Evolutionary conservation across 1,140 invertebrate genomes (phyloP).

Genomic region (Anoplolepis gracilipes): DNA sequence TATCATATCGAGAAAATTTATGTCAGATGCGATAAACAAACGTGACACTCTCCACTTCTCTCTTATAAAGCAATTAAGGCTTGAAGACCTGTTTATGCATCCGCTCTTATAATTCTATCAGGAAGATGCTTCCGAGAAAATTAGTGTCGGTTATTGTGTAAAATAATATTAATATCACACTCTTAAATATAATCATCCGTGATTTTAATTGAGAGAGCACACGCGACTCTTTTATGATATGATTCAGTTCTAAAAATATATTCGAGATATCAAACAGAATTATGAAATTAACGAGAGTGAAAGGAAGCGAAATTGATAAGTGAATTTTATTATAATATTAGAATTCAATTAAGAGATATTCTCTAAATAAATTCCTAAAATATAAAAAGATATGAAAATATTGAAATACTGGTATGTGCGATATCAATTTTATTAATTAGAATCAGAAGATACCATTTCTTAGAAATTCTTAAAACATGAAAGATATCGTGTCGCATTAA

Average conservation of each 20-base stretch:
- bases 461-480: too few species aligned
- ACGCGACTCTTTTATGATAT: not conserved
- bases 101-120: constrained; percentile 8
- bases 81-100: constrained; percentile 19
- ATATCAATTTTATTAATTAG: too few species aligned
- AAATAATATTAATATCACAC: not conserved
- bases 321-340: too few species aligned
- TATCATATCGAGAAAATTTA: constrained; percentile 43
- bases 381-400: too few species aligned
- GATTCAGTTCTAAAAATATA: not conserved
- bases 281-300: not conserved
- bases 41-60: not conserved
- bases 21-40: constrained; percentile 39
- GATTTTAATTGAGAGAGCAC: not conserved
- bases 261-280: not conserved
- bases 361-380: too few species aligned
- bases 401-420: too few species aligned
- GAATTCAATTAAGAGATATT: too few species aligned
- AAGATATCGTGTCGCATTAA: too few species aligned
- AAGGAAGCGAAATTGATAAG: too few species aligned
- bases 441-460: too few species aligned
- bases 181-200: too few species aligned
- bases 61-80: constrained; percentile 28
- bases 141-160: constrained; percentile 23
- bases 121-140: not conserved